Conservation (phyloP, 2,888 invertebrate species). For the Fragum fragum region DNA sequence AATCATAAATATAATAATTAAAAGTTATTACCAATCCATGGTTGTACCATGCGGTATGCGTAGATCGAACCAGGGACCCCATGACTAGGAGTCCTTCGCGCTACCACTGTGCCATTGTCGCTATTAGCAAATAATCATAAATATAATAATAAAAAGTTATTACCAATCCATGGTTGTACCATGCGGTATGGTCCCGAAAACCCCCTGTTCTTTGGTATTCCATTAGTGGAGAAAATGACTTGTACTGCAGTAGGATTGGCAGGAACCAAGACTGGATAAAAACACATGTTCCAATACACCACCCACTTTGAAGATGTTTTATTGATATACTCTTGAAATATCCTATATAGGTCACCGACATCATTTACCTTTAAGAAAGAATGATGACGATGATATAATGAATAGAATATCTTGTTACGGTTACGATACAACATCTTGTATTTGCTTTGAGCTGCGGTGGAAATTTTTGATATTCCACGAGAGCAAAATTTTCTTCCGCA, state of each 20-base stretch:
- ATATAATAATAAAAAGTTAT: background rate
- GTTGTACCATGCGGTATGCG: background rate
- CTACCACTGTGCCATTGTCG: no score
- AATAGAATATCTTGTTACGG: no score
- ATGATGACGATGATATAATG: no score
- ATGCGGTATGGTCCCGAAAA: constrained; percentile 1
- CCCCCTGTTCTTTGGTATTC: background rate
- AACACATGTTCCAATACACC: background rate
- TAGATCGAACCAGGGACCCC: no score
- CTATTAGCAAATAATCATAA: no score
- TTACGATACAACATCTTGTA: no score
- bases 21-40: background rate
- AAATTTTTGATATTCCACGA: no score
- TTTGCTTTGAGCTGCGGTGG: no score
- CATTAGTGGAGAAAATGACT: background rate
- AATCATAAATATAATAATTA: background rate
- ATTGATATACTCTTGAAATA: constrained; percentile 11
- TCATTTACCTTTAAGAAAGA: background rate
- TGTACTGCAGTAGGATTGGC: constrained; percentile 19
- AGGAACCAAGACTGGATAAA: constrained; percentile 18
- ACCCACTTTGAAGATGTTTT: constrained; percentile 16
- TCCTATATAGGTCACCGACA: background rate
- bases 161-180: background rate
- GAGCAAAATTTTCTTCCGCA: no score
- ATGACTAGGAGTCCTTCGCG: no score